Evolutionary conservation across 2,113 vertebrate genomes (phyloP).

Genomic region (Mus spicilegus): DNA sequence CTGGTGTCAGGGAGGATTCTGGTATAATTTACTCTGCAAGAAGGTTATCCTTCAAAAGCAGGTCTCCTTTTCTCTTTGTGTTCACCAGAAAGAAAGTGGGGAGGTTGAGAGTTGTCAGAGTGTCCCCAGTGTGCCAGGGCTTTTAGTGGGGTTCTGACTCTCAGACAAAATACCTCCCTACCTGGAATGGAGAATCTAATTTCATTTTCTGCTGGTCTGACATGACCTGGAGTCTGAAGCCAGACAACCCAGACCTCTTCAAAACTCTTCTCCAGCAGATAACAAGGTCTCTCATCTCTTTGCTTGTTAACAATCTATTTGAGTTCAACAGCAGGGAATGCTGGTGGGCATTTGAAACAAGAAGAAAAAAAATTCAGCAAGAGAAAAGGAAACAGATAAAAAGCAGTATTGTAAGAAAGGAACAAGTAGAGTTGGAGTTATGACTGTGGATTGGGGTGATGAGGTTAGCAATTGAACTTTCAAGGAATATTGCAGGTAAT

Average conservation of each 20-base stretch:
- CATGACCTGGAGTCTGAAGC: conserved; percentile 69
- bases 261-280: conserved; percentile 63
- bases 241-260: conserved; percentile 54
- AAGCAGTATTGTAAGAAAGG: conserved; percentile 40
- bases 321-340: conserved; percentile 70
- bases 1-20: conserved; percentile 72
- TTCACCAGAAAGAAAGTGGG: conserved; percentile 42
- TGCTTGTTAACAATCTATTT: conserved; percentile 51
- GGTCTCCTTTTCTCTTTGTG: conserved; percentile 66
- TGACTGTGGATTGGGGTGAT: conserved; percentile 19
- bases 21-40: conserved; percentile 71
- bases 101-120: conserved; percentile 57
- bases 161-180: conserved; percentile 58
- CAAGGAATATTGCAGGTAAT: background rate
- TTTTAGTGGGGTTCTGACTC: conserved; percentile 49
- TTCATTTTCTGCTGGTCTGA: conserved; percentile 63
- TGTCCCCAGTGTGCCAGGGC: conserved; percentile 33
- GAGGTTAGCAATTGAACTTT: conserved; percentile 55
- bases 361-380: conserved; percentile 34
- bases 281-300: conserved; percentile 68
- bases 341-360: conserved; percentile 69
- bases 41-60: conserved; percentile 70
- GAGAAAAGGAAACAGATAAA: conserved; percentile 64
- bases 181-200: conserved; percentile 53
- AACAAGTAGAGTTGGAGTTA: conserved; percentile 49